A percentile compares a stretch with the other conserved stretches of the same genome.
Conservation (phyloP, 2,797 vertebrate genomes). For the Bradypodion pumilum region DNA sequence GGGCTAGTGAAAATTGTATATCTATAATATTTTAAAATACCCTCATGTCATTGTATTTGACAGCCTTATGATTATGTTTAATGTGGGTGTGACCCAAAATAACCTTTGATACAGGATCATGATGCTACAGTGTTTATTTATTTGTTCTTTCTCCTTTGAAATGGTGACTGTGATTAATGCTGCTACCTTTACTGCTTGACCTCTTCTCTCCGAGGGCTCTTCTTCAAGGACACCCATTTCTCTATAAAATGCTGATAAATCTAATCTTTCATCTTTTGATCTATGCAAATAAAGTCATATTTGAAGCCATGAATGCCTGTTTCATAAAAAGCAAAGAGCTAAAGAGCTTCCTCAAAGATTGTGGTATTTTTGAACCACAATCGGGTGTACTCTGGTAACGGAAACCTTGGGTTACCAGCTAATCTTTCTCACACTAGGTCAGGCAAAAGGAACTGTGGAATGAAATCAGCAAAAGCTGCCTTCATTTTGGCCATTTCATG, state of each 20-base stretch:
- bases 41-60: conserved; percentile 62
- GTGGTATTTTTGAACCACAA: no score
- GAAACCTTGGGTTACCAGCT: no score
- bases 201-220: conserved; percentile 68
- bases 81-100: conserved; percentile 68
- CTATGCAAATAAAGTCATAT: conserved; percentile 63
- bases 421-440: no score
- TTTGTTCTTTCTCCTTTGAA: conserved; percentile 75
- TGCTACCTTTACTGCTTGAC: conserved; percentile 72
- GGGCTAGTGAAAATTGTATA: no score
- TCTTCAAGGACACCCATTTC: conserved; percentile 75
- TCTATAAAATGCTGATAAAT: conserved; percentile 75
- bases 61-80: conserved; percentile 72
- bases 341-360: no score
- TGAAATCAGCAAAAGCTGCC: no score
- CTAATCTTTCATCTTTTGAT: conserved; percentile 67
- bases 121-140: conserved; percentile 76
- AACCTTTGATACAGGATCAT: conserved; percentile 67
- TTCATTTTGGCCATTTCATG: no score
- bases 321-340: conserved; percentile 15
- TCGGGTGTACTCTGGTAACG: no score
- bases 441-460: no score
- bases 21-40: not conserved
- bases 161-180: conserved; percentile 78
- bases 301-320: conserved; percentile 45